phyloP scores from a whole-genome alignment of 2,113 vertebrate genomes.

The Arothron firmamentum region DNA sequence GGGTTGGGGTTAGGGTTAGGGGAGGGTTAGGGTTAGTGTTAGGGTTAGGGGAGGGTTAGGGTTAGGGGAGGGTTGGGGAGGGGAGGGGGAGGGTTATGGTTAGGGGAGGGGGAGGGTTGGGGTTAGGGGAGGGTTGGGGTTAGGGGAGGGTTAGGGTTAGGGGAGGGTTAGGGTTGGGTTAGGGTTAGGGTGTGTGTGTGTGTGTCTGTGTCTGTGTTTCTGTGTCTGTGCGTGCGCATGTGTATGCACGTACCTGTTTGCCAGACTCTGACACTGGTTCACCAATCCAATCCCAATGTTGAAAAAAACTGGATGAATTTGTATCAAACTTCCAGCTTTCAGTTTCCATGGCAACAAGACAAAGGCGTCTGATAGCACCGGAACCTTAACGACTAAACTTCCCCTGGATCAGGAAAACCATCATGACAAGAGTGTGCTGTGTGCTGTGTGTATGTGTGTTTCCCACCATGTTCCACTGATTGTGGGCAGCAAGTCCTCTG shows the following conservation, averaged over 20 bases:
- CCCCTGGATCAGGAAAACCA: slow-evolving; percentile 65
- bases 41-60: too few relatives aligned
- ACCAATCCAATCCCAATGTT: slow-evolving; percentile 80
- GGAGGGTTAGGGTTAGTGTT: too few relatives aligned
- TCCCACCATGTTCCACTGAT: slow-evolving; percentile 81
- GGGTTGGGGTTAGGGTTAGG: too few relatives aligned
- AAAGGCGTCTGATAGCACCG: slow-evolving; percentile 79
- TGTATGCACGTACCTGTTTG: slow-evolving; percentile 50
- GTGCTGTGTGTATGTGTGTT: background rate
- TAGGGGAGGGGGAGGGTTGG: too few relatives aligned
- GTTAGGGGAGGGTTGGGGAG: too few relatives aligned
- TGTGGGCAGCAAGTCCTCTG: slow-evolving; percentile 75
- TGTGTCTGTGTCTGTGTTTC: background rate
- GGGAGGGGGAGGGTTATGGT: too few relatives aligned
- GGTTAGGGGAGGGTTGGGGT: too few relatives aligned
- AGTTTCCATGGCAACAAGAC: slow-evolving; percentile 77
- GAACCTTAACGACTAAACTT: slow-evolving; percentile 80
- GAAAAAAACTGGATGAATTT: slow-evolving; percentile 81
- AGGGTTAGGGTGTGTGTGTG: too few relatives aligned
- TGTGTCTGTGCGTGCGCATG: background rate
- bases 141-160: too few relatives aligned
- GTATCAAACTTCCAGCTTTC: slow-evolving; percentile 79
- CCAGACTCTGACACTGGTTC: slow-evolving; percentile 84
- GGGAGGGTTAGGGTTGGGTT: too few relatives aligned
- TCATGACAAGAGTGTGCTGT: too few relatives aligned